Evolutionary conservation across 2,113 vertebrate genomes (phyloP).

Genomic region (Zapornia atra): DNA sequence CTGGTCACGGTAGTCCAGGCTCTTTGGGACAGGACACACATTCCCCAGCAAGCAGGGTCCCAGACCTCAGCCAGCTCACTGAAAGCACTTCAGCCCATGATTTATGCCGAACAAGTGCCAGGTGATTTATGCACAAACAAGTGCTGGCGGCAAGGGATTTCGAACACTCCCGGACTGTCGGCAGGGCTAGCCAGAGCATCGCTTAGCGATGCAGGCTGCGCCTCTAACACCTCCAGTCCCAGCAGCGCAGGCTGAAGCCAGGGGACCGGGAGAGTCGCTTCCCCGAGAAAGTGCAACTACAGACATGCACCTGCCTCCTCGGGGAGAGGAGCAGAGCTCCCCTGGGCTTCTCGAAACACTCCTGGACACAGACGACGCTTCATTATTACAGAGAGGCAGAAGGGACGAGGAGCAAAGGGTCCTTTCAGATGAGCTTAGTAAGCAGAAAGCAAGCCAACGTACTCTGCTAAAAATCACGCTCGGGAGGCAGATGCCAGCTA

Average conservation of each 20-base stretch:
- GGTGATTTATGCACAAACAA: constrained; percentile 33
- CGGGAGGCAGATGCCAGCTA: constrained; percentile 32
- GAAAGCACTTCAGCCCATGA: background rate
- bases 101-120: background rate
- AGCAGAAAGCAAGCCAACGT: constrained; percentile 32
- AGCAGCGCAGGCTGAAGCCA: background rate
- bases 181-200: background rate
- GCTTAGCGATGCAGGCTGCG: background rate
- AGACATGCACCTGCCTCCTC: background rate
- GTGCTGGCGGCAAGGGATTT: background rate
- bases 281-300: background rate
- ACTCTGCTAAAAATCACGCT: constrained; percentile 17
- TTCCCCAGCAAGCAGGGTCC: background rate
- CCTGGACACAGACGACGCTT: background rate
- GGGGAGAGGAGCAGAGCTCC: background rate
- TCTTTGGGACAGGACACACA: background rate
- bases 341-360: background rate
- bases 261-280: background rate
- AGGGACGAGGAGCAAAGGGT: background rate
- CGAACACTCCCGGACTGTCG: background rate
- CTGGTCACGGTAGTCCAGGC: rapidly evolving
- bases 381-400: background rate
- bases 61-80: background rate
- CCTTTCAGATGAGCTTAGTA: constrained; percentile 28
- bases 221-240: background rate